phyloP scores from a whole-genome alignment of 2,888 invertebrate species.

The Chalcosyrphus nemorum region DNA sequence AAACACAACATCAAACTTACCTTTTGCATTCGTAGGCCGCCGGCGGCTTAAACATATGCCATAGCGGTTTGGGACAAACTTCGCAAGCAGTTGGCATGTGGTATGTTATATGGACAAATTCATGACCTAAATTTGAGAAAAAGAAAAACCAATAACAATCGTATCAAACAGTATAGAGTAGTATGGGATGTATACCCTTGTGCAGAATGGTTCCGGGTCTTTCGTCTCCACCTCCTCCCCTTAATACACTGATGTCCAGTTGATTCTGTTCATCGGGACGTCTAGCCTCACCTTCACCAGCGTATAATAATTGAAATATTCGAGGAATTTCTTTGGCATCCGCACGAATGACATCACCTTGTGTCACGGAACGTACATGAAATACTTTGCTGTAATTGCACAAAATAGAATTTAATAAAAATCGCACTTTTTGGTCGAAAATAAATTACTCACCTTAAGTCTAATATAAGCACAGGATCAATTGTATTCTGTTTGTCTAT shows the following conservation, averaged over 20 bases:
- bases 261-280: conserved; percentile 88
- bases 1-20: conserved; percentile 73
- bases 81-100: conserved; percentile 99
- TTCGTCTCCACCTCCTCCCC: conserved; percentile 81
- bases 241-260: conserved; percentile 84
- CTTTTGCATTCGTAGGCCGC: conserved; percentile 98
- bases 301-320: conserved; percentile 98
- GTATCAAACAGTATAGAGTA: too few species aligned
- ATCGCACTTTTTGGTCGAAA: background rate
- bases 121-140: conserved; percentile 88
- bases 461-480: conserved; percentile 96
- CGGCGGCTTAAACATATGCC: conserved; percentile 99
- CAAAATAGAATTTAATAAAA: background rate
- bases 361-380: conserved; percentile 98
- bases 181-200: conserved; percentile 77
- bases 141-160: background rate
- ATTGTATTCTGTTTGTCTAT: conserved; percentile 94
- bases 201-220: conserved; percentile 81
- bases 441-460: conserved; percentile 90
- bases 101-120: conserved; percentile 97
- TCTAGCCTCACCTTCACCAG: conserved; percentile 96
- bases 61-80: conserved; percentile 97
- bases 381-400: conserved; percentile 92
- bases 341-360: conserved; percentile 99
- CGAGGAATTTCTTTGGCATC: conserved; percentile 99